Evolutionary conservation across 2,797 vertebrate species (phyloP).

Genomic region (Danio aesculapii): DNA sequence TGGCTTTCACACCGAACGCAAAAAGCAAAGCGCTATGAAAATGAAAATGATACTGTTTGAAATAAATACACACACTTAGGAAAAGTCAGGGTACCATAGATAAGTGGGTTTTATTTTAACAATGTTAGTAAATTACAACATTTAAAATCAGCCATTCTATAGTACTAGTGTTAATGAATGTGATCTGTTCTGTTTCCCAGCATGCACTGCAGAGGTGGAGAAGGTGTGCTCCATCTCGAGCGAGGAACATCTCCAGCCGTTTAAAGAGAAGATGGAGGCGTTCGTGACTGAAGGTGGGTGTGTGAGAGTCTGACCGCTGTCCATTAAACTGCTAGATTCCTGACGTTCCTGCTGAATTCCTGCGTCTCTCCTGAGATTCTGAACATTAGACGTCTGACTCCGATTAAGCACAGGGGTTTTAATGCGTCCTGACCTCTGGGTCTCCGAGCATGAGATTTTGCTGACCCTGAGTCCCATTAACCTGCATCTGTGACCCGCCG

Average conservation of each 20-base stretch:
- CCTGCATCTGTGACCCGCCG: conserved; percentile 50
- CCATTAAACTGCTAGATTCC: conserved; percentile 60
- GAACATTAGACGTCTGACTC: too few relatives aligned
- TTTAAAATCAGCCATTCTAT: too few relatives aligned
- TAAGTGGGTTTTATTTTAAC: too few relatives aligned
- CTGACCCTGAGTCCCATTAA: conserved; percentile 53
- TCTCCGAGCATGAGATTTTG: conserved; percentile 55
- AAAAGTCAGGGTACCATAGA: too few relatives aligned
- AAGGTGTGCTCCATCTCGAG: conserved; percentile 91
- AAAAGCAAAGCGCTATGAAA: too few relatives aligned
- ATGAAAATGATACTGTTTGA: too few relatives aligned
- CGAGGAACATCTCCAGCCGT: conserved; percentile 92
- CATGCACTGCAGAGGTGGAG: conserved; percentile 89
- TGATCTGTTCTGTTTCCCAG: conserved; percentile 70
- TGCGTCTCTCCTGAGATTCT: conserved; percentile 23
- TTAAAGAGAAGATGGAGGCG: conserved; percentile 94
- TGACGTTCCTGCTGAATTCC: conserved; percentile 57
- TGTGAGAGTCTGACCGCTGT: conserved; percentile 21
- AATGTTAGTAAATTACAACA: too few relatives aligned
- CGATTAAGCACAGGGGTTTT: neutral
- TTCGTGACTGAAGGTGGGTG: conserved; percentile 90
- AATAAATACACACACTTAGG: too few relatives aligned
- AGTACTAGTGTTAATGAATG: neutral
- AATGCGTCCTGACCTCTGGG: conserved; percentile 56
- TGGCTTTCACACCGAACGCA: too few relatives aligned